Evolutionary conservation across 2,888 invertebrate genomes (phyloP), one percentile per base, ranked within the genome.

Genomic region (Icerya purchasi): DNA sequence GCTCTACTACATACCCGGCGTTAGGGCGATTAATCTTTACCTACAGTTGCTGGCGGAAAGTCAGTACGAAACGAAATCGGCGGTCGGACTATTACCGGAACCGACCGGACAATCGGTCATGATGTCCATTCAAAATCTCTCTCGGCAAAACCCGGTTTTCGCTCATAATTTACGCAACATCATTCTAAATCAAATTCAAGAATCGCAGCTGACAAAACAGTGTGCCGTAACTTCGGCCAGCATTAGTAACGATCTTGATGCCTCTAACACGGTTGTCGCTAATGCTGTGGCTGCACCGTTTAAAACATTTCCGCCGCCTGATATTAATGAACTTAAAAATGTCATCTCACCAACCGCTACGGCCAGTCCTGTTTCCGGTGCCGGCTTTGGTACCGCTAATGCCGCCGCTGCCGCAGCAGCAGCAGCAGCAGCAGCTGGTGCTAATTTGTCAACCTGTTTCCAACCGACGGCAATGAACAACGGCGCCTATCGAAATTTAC

Each of bases 1-100:
- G 8, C 72, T 73, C 18, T 76, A 72, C 67, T 76, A 75, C 65
- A 73, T 76, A 59, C 76, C 76, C 3, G 76, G 75, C 50, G 73
- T 74, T 50, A 68, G 74, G 56, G 76, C 75, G 49, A 74, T 75
- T 62, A 73, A 73, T 65, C 71, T 76, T 55, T 76, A 74, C 68
- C 71, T 74, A 65, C 73, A 73, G 63, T 68, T 76, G 20, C 66
- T 73, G 19, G 71, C 71, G 62, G 72, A 72, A 57, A 68, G 70
- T 63, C 24, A 60, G 54, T 58, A 58, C 19, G 54, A 65, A 62
- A 65, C 63, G 2, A 67, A 67, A 66, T 66, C 65, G 3, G 62
- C 64, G 2, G n/a, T n/a, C n/a, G 68, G 68, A 14, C 68, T 76
- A 23, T 67, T 76, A 18, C 72, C 72, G 18, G 72, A 72, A 60